Evolutionary conservation across 2,113 vertebrate genomes (phyloP).

Genomic region (Macheiramphus alcinus): DNA sequence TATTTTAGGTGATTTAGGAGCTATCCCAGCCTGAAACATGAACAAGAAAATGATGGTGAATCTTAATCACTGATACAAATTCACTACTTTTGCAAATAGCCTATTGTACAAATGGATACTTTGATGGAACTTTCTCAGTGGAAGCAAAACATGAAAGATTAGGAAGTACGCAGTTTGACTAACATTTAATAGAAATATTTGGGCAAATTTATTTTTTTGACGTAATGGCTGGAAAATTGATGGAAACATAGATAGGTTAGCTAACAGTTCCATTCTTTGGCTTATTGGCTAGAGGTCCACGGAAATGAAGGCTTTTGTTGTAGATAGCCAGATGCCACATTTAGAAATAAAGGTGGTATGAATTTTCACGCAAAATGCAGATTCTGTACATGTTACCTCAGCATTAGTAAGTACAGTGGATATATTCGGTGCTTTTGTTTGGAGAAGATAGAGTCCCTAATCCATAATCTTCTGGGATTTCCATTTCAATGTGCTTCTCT

Average conservation of each 20-base stretch:
- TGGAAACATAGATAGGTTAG: background rate
- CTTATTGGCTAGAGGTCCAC: background rate
- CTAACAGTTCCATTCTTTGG: background rate
- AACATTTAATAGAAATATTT: background rate
- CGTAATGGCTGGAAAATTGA: background rate
- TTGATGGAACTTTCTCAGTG: background rate
- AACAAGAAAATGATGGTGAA: background rate
- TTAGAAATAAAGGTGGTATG: background rate
- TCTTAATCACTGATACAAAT: background rate
- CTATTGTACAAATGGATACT: background rate
- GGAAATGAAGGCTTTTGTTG: background rate
- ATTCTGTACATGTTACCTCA: background rate
- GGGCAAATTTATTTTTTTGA: background rate
- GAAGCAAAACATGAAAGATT: background rate
- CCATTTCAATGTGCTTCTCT: background rate
- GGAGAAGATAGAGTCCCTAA: background rate
- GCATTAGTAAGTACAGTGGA: background rate
- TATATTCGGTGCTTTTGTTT: background rate
- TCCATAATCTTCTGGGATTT: background rate
- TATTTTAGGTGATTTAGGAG: background rate
- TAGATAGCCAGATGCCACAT: background rate
- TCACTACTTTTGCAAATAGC: background rate
- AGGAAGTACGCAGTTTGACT: background rate
- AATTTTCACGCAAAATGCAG: background rate
- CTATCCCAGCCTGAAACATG: background rate